These are phyloP conservation scores for Alligator sinensis DNA, from an alignment of 2,113 vertebrate genomes.

Conservation along the genomic window DNA sequence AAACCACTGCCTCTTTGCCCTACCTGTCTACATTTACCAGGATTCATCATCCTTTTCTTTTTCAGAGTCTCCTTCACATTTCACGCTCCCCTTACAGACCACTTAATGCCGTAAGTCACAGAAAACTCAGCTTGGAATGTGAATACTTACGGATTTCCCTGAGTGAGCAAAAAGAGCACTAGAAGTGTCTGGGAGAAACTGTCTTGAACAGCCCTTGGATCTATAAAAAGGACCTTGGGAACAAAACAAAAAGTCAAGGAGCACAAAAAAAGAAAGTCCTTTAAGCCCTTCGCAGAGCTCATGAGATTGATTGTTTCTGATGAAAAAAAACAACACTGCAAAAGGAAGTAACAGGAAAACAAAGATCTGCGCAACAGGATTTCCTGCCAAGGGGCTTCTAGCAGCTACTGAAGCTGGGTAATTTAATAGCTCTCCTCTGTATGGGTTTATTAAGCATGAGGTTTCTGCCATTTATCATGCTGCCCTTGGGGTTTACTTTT, in stretches of 20 bases:
- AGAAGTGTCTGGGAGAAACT: background rate
- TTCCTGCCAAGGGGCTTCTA: conserved; percentile 39
- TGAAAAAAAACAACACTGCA: background rate
- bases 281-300: background rate
- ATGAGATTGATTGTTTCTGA: background rate
- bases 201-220: background rate
- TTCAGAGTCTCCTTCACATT: background rate
- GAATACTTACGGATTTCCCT: background rate
- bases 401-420: background rate
- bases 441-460: background rate
- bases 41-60: background rate
- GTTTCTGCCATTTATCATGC: background rate
- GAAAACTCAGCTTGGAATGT: background rate
- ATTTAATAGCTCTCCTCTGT: background rate
- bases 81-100: background rate
- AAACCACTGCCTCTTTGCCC: background rate
- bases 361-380: conserved; percentile 35
- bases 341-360: conserved; percentile 34
- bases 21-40: background rate
- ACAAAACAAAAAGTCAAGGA: background rate
- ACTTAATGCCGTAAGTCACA: background rate
- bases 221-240: background rate
- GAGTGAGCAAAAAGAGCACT: background rate
- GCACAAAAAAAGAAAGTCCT: background rate
- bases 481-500: background rate